Percentiles rank a stretch among this genome's conserved stretches.
These are phyloP conservation scores for Tenthredo distinguenda DNA, from an alignment of 2,888 invertebrate genomes.

Conservation along the genomic window DNA sequence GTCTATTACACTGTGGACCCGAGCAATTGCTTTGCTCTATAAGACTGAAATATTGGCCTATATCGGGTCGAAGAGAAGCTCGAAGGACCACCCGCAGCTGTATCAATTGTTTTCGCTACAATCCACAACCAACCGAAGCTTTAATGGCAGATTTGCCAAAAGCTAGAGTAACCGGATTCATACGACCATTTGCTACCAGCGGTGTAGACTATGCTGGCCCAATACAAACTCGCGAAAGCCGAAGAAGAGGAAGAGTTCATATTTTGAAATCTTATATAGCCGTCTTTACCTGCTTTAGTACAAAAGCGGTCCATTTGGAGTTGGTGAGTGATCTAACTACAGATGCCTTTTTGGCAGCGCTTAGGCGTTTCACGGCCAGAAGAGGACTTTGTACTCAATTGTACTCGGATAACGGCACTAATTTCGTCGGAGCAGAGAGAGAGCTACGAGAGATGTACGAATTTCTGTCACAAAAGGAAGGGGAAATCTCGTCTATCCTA, in stretches of 20 bases:
- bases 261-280: conserved; percentile 65
- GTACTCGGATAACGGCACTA: conserved; percentile 32
- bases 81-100: conserved; percentile 49
- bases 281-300: conserved; percentile 67
- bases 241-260: conserved; percentile 60
- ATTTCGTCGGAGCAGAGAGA: conserved; percentile 23
- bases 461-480: conserved; percentile 14
- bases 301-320: conserved; percentile 69
- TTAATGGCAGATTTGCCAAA: conserved; percentile 70
- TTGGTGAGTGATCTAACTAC: conserved; percentile 55
- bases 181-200: conserved; percentile 63
- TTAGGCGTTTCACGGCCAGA: conserved; percentile 56
- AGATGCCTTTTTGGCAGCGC: conserved; percentile 56
- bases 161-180: conserved; percentile 62
- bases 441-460: conserved; percentile 37
- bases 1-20: not conserved
- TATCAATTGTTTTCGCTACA: not conserved
- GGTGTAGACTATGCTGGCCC: conserved; percentile 59
- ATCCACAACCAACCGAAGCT: conserved; percentile 57
- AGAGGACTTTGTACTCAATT: conserved; percentile 54
- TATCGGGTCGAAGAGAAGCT: conserved; percentile 61
- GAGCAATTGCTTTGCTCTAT: conserved; percentile 7
- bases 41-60: conserved; percentile 64
- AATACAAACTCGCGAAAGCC: conserved; percentile 59
- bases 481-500: not conserved